A percentile compares a stretch with the other conserved stretches of the same genome.
These are phyloP conservation scores for Ectropis grisescens DNA, from an alignment of 1,140 invertebrate species.

Conservation along the genomic window DNA sequence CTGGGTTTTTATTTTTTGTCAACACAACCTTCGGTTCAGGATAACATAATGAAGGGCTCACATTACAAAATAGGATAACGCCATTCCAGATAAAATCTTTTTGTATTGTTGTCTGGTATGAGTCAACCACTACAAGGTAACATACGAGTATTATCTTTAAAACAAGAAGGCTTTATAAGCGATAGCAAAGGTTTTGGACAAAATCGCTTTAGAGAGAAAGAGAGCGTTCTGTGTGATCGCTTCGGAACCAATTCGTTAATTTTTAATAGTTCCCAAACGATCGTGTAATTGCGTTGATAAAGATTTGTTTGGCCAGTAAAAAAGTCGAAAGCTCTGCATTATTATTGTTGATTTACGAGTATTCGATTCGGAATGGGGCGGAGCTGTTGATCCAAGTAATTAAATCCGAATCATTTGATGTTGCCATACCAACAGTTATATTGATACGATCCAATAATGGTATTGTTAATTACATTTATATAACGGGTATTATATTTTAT, in stretches of 20 bases:
- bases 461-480: slow-evolving; percentile 29
- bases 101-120: background rate
- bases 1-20: too few relatives aligned
- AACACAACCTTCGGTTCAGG: too few relatives aligned
- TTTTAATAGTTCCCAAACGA: slow-evolving; percentile 49
- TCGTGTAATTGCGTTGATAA: slow-evolving; percentile 58
- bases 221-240: slow-evolving; percentile 4
- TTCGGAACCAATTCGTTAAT: slow-evolving; percentile 26
- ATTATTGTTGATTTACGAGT: slow-evolving; percentile 57
- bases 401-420: slow-evolving; percentile 45
- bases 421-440: slow-evolving; percentile 26
- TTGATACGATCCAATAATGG: slow-evolving; percentile 26
- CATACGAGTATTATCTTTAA: too few relatives aligned
- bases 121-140: too few relatives aligned
- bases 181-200: too few relatives aligned
- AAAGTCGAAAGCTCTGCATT: slow-evolving; percentile 33
- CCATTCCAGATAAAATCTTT: slow-evolving; percentile 29
- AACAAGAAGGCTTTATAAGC: too few relatives aligned
- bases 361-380: slow-evolving; percentile 32
- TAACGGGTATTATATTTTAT: slow-evolving; percentile 14
- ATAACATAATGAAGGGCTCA: slow-evolving; percentile 36
- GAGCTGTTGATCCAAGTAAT: slow-evolving; percentile 40
- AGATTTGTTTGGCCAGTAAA: slow-evolving; percentile 56
- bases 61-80: slow-evolving; percentile 47
- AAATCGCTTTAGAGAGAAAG: too few relatives aligned